Evolutionary conservation across 2,888 invertebrate genomes (phyloP), one percentile per base, ranked within the genome.

Genomic region (Melangyna quadrimaculata): DNA sequence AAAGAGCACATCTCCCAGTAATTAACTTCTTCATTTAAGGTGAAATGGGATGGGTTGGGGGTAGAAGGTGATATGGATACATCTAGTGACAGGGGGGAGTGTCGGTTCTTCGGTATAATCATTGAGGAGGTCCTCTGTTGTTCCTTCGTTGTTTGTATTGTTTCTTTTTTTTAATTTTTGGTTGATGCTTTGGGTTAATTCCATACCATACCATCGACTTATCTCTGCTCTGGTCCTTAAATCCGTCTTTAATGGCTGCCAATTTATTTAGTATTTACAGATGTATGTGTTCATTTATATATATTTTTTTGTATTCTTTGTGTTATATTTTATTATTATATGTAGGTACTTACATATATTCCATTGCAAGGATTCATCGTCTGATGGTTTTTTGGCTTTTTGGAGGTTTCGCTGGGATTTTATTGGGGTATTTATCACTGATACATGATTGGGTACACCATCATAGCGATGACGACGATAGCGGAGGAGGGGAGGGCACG

Each of bases 171-270:
- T 35, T 59, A 17, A 37, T 51, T 48, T 67, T 35, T 29, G 3
- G 37, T 70, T 65, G 45, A n/a, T n/a, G n/a, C n/a, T 45, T 70
- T 70, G 70, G 35, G 70, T 40, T 70, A 43, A 57, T 55, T 29
- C 70, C 40, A 65, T 55, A 40, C 70, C 40, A 65, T 65, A 57
- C 55, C 40, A 55, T 29, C 55, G 55, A 70, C 70, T 53, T 55
- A 70, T 70, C 70, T 61, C 37, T 29, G 43, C 24, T 51, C 10
- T 57, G 80, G 80, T 86, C 80, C 77, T 86, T 86, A 86, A 86
- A 86, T 86, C 78, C 86, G 73, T 81, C 77, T 77, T 81, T 78
- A 86, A 86, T 84, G 77, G 72, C 57, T 81, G 86, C 86, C 86
- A 86, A 86, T 86, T 81, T 86, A 81, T 81, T 81, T 78, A 73